Percentiles rank a stretch among this genome's conserved stretches.
Conservation (phyloP, 2,888 invertebrate species). For the Pterobdella sp. region DNA sequence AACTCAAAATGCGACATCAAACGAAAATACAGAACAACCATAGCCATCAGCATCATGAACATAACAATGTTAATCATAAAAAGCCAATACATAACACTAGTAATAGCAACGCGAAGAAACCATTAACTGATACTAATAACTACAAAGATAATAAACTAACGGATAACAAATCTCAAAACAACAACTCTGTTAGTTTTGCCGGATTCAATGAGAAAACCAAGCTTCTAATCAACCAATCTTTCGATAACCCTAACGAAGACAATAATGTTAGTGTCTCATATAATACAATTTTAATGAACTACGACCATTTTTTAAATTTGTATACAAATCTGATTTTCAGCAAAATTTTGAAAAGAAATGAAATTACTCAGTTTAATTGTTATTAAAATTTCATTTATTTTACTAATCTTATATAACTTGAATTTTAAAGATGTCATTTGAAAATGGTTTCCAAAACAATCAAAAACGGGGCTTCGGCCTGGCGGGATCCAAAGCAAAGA, state of each 20-base stretch:
- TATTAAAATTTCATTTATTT: not conserved
- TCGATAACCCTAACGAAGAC: not conserved
- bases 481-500: not conserved
- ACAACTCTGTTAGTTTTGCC: not conserved
- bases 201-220: not conserved
- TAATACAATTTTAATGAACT: not conserved
- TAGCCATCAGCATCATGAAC: not conserved
- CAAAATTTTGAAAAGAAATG: not conserved
- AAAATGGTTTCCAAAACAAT: constrained; percentile 12
- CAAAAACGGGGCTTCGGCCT: constrained; percentile 27
- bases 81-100: not conserved
- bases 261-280: not conserved
- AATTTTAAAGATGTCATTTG: constrained; percentile 17
- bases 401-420: not conserved
- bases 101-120: too few relatives aligned
- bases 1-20: constrained; percentile 82
- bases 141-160: not conserved
- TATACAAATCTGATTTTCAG: not conserved
- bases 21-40: constrained; percentile 46
- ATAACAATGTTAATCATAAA: not conserved
- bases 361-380: not conserved
- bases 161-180: not conserved
- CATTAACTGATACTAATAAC: not conserved
- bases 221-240: not conserved
- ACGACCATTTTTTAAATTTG: not conserved